phyloP scores from a whole-genome alignment of 2,113 vertebrate species.

The Oxyruncus cristatus region DNA sequence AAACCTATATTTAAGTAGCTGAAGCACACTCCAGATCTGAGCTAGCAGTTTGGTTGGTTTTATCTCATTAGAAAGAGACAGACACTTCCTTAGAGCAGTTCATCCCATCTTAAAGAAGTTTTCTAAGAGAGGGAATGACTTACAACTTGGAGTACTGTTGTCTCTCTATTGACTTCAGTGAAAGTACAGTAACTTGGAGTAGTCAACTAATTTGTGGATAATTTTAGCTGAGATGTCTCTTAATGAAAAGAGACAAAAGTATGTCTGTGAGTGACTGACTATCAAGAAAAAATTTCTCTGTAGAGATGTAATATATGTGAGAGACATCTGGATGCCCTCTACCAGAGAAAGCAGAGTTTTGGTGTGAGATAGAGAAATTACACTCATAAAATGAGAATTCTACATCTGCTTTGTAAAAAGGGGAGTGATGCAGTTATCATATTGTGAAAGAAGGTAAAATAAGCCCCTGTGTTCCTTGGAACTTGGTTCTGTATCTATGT shows the following conservation, averaged over 20 bases:
- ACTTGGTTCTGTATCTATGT: neutral
- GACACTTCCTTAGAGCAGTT: neutral
- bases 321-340: rapidly evolving
- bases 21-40: neutral
- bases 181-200: rapidly evolving
- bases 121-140: neutral
- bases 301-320: neutral
- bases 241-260: neutral
- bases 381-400: neutral
- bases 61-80: neutral
- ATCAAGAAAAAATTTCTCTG: neutral
- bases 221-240: neutral
- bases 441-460: neutral
- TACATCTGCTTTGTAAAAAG: neutral
- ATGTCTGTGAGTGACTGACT: neutral
- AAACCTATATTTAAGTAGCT: neutral
- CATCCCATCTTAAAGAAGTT: neutral
- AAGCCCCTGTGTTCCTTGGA: neutral
- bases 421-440: neutral
- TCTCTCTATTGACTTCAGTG: neutral
- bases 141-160: neutral
- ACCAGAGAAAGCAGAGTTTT: neutral
- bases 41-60: neutral
- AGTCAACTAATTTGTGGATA: neutral
- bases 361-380: neutral